Conservation (phyloP, 2,113 vertebrate species). For the Saiga tatarica region DNA sequence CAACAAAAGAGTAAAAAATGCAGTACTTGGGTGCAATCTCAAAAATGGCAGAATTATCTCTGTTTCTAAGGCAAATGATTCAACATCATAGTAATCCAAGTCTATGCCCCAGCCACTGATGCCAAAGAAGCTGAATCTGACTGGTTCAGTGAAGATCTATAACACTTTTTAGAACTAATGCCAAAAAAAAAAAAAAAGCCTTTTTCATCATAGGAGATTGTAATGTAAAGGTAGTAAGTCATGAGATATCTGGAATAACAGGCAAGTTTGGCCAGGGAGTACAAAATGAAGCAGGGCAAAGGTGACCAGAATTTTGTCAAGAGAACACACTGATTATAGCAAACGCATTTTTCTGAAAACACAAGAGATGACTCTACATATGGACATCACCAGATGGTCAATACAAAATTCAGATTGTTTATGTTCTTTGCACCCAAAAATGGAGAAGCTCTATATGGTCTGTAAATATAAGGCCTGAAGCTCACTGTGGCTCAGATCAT, state of each 20-base stretch:
- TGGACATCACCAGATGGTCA: neutral
- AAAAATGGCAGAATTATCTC: neutral
- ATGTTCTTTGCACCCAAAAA: neutral
- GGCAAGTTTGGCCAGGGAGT: neutral
- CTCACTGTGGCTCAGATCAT: neutral
- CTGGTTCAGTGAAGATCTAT: neutral
- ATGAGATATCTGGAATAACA: neutral
- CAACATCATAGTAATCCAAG: neutral
- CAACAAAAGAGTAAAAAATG: neutral
- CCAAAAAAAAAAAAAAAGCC: neutral
- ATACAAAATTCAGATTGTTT: neutral
- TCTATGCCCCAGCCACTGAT: neutral
- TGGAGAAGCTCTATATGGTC: neutral
- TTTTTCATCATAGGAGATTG: neutral
- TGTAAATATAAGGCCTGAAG: neutral
- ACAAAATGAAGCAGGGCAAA: neutral
- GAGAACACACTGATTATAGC: neutral
- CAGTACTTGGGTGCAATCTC: neutral
- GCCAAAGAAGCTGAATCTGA: neutral
- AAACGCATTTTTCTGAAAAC: neutral
- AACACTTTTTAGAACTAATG: neutral
- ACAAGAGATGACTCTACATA: neutral
- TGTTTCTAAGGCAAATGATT: neutral
- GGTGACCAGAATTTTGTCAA: neutral
- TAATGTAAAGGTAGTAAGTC: neutral